These are phyloP conservation scores for Amiota mariae DNA, from an alignment of 2,888 invertebrate species.

Conservation along the genomic window DNA sequence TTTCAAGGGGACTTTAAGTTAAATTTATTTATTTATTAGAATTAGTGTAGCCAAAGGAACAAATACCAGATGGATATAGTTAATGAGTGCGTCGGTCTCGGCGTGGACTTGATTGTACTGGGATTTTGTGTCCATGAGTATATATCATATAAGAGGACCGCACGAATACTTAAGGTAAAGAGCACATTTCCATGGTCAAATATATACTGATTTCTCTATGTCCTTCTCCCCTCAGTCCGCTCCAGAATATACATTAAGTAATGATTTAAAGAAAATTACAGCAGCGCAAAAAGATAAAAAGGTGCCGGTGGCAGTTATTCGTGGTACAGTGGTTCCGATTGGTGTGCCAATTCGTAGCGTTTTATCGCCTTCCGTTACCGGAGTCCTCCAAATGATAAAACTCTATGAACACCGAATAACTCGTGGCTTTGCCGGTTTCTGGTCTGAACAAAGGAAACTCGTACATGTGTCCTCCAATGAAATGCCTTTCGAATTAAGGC, in stretches of 20 bases:
- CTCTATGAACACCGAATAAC: constrained; percentile 87
- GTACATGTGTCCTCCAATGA: constrained; percentile 86
- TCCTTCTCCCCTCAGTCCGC: constrained; percentile 76
- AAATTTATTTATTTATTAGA: no score
- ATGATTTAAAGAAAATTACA: constrained; percentile 78
- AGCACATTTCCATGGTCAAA: constrained; percentile 16
- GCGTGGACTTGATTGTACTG: constrained; percentile 83
- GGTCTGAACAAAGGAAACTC: constrained; percentile 86
- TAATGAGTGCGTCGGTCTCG: constrained; percentile 83
- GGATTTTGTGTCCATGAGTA: constrained; percentile 84
- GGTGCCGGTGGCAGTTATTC: constrained; percentile 83
- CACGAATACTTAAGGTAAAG: constrained; percentile 81
- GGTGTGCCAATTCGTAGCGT: constrained; percentile 84
- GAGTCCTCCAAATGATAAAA: constrained; percentile 86
- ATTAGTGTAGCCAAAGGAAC: no score
- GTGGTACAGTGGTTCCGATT: constrained; percentile 84
- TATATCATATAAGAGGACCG: constrained; percentile 82
- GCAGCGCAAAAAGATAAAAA: constrained; percentile 78
- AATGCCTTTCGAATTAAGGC: constrained; percentile 85
- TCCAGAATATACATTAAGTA: constrained; percentile 81
- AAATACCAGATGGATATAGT: constrained; percentile 80
- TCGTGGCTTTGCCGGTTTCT: constrained; percentile 88
- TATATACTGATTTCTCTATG: constrained; percentile 19
- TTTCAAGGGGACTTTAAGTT: no score
- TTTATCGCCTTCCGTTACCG: constrained; percentile 82